Evolutionary conservation across 92 coral and sea anemone genomes (phyloP), one percentile per base, ranked within the genome.

Genomic region (Chrysogorgia sp.): DNA sequence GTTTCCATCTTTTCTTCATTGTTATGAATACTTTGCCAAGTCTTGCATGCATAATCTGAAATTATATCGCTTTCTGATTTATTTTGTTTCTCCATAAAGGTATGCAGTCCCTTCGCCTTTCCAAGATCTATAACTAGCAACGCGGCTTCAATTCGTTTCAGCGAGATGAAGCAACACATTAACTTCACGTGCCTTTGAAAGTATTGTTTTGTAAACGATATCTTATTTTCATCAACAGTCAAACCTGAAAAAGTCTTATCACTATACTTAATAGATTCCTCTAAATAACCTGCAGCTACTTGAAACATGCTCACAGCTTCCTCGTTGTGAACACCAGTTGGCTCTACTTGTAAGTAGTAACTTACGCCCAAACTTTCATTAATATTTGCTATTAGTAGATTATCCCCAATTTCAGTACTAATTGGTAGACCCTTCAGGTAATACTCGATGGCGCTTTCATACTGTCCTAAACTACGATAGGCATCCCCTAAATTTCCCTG

Each of bases 401-500:
- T 71, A 45, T 81, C 89, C 14, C 71, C 52, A 0, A 62, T 56
- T 28, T 58, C 70, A 24, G 3, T 57, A 80, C 29, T 25, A 37
- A 74, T 74, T 33, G 13, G 30, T 10, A 85, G 67, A 9, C 48
- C 57, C 52, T 25, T 65, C 21, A 53, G 40, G 26, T 50, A 58
- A 63, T 35, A 63, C 45, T 74, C 60, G 20, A 74, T 64, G 19
- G 81, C 82, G 19, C 71, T 49, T 2, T 74, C 13, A 69, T 50
- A 28, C 43, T 72, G 71, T 23, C 76, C 64, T 3, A 63, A 25
- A 25, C 8, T 17, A 2, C 1, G 0, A 45, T 62, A 63, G 17
- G 61, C 63, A 63, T 19, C 0, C 28, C 74, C 75, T 22, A 41
- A 53, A 29, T 47, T 63, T 17, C 0, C 17, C 50, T 33, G 21